Conservation (phyloP, 1,140 invertebrate species). For the Saxidomus purpurata region DNA sequence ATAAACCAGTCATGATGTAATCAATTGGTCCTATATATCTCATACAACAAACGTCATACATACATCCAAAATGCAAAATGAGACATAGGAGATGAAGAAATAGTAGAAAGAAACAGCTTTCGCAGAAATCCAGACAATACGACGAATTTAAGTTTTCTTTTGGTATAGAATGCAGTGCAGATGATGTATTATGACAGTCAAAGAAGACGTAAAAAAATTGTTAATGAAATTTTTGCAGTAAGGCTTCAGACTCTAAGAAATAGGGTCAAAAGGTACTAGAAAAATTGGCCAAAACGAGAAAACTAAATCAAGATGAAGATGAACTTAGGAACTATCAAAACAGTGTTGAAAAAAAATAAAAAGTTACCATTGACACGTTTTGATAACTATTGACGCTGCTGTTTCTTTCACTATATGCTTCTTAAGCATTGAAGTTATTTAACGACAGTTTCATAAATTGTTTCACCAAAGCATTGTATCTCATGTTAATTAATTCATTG, state of each 20-base stretch:
- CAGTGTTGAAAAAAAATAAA: too few relatives aligned
- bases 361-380: too few relatives aligned
- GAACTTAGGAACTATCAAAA: too few relatives aligned
- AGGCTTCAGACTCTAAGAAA: not conserved
- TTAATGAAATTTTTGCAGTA: conserved; percentile 4
- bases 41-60: not conserved
- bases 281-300: not conserved
- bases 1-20: not conserved
- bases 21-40: not conserved
- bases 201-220: not conserved
- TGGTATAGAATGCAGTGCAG: not conserved
- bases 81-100: conserved; percentile 12
- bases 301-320: too few relatives aligned
- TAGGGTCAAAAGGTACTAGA: conserved; percentile 19
- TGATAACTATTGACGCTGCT: too few relatives aligned
- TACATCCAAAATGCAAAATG: not conserved
- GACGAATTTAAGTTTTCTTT: not conserved
- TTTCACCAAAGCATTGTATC: too few relatives aligned
- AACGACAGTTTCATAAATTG: too few relatives aligned
- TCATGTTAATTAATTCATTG: too few relatives aligned
- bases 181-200: not conserved
- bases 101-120: not conserved
- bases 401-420: too few relatives aligned
- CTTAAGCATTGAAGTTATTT: too few relatives aligned
- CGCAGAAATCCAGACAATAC: not conserved